These are phyloP conservation scores for Lasioglossum marginatum DNA, from an alignment of 2,888 invertebrate species.

Conservation along the genomic window DNA sequence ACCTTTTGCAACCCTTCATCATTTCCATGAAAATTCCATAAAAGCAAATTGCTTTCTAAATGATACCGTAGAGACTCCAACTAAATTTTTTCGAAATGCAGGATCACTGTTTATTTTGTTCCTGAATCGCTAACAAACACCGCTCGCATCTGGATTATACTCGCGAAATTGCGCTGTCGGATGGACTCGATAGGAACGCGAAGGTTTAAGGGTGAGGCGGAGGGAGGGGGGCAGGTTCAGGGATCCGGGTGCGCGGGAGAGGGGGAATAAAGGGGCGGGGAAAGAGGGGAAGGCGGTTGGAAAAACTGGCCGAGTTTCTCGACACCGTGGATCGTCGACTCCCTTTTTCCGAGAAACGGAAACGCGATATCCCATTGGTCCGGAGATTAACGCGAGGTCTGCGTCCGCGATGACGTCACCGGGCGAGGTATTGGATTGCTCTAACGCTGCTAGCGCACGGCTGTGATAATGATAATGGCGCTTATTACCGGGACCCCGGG, in stretches of 20 bases:
- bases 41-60: not conserved
- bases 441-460: not conserved
- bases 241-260: not conserved
- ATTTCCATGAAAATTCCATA: not conserved
- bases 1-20: not conserved
- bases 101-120: not conserved
- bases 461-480: conserved; percentile 3
- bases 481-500: conserved; percentile 24
- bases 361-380: conserved; percentile 4
- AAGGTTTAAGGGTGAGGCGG: not conserved
- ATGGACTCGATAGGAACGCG: not conserved
- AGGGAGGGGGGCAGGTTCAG: not conserved
- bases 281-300: not conserved
- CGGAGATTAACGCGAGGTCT: conserved; percentile 26
- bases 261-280: not conserved
- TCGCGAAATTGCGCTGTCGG: conserved; percentile 2
- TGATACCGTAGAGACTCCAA: not conserved
- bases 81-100: not conserved
- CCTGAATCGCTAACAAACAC: not conserved
- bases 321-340: not conserved
- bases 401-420: conserved; percentile 11
- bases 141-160: not conserved
- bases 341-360: conserved; percentile 18
- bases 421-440: not conserved
- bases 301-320: conserved; percentile 29